A percentile compares a stretch with the other conserved stretches of the same genome.
phyloP scores from a whole-genome alignment of 2,888 invertebrate species.

The Tipula lateralis region DNA sequence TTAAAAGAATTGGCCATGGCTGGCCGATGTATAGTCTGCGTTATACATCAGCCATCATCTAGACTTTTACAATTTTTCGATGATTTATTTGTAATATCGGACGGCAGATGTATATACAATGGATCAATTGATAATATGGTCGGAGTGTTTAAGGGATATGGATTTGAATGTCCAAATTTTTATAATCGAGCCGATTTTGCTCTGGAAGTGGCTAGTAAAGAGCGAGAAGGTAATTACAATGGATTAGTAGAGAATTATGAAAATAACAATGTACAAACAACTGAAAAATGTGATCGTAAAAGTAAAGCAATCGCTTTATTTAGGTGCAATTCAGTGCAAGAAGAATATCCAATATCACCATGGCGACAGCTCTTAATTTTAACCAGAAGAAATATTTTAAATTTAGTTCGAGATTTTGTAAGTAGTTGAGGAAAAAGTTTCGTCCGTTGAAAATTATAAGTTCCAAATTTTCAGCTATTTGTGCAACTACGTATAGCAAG shows the following conservation, averaged over 20 bases:
- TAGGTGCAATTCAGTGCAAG: too few species aligned
- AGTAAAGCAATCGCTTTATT: not conserved
- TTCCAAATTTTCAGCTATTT: slow-evolving; percentile 39
- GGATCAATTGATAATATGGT: slow-evolving; percentile 70
- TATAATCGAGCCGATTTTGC: slow-evolving; percentile 86
- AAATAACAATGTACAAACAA: not conserved
- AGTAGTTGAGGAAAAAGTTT: slow-evolving; percentile 33
- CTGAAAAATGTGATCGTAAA: not conserved
- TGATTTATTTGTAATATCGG: slow-evolving; percentile 73
- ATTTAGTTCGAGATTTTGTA: slow-evolving; percentile 49
- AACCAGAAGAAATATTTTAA: slow-evolving; percentile 49
- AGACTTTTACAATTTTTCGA: slow-evolving; percentile 81
- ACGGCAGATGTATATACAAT: slow-evolving; percentile 71
- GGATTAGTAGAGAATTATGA: slow-evolving; percentile 39
- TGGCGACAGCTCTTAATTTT: slow-evolving; percentile 51
- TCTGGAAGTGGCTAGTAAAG: slow-evolving; percentile 59
- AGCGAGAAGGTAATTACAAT: slow-evolving; percentile 51
- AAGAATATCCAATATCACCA: slow-evolving; percentile 42
- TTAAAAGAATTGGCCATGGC: slow-evolving; percentile 72
- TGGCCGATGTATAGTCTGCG: slow-evolving; percentile 79
- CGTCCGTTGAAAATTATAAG: not conserved
- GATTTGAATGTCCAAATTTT: slow-evolving; percentile 74
- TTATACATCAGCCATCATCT: slow-evolving; percentile 88
- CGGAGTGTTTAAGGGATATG: slow-evolving; percentile 62
- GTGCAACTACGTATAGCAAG: slow-evolving; percentile 64